Conservation (phyloP, 2,113 vertebrate species). For the Ifrita kowaldi region DNA sequence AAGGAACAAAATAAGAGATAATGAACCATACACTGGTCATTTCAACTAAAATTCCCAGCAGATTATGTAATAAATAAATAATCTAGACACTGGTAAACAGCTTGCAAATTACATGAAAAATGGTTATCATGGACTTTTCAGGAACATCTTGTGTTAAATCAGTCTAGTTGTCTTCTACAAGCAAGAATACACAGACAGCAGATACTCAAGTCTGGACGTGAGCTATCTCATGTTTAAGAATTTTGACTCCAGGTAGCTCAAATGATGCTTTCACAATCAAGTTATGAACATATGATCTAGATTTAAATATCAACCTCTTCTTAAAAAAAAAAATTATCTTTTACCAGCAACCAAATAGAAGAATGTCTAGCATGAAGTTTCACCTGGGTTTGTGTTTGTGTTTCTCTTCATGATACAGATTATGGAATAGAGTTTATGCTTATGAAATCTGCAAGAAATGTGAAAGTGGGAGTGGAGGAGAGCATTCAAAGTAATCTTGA, state of each 20-base stretch:
- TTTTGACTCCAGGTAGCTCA: neutral
- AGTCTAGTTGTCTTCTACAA: neutral
- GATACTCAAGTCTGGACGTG: neutral
- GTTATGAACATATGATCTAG: neutral
- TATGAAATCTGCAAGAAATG: neutral
- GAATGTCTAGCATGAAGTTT: neutral
- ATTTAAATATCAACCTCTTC: neutral
- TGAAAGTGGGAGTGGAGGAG: neutral
- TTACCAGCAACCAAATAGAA: neutral
- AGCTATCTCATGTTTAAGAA: neutral
- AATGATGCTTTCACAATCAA: neutral
- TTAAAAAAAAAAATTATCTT: neutral
- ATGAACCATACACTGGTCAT: neutral
- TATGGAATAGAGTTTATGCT: neutral
- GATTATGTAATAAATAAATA: neutral
- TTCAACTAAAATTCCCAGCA: neutral
- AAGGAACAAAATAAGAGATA: neutral
- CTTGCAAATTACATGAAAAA: neutral
- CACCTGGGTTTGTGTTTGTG: neutral
- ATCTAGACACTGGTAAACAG: neutral
- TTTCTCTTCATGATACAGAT: neutral
- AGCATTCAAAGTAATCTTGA: neutral
- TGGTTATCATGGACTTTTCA: neutral
- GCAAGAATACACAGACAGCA: neutral
- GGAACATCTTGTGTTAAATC: neutral